These are phyloP conservation scores for Rhynchotus rufescens DNA, from an alignment of 2,797 vertebrate genomes.

Conservation along the genomic window DNA sequence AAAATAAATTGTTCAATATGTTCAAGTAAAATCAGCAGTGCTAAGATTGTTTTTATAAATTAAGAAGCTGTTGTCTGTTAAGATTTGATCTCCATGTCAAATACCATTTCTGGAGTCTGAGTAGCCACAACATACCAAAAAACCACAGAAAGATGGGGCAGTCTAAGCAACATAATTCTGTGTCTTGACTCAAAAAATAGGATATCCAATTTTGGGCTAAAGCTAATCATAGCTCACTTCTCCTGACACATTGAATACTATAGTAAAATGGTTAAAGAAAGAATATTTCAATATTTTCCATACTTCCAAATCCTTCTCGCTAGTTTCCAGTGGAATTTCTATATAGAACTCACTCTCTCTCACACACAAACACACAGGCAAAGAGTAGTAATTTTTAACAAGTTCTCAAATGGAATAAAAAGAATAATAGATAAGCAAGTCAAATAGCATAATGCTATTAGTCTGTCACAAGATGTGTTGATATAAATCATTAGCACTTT, in stretches of 20 bases:
- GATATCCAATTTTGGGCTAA: not conserved
- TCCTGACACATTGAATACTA: not conserved
- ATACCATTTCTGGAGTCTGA: not conserved
- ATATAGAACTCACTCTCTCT: not conserved
- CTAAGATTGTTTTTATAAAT: not conserved
- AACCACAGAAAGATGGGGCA: not conserved
- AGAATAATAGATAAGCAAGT: conserved; percentile 56
- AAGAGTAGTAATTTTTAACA: not conserved
- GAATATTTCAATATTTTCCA: not conserved
- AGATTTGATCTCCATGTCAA: not conserved
- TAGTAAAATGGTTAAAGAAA: not conserved
- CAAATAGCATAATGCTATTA: not conserved
- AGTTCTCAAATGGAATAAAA: conserved; percentile 52
- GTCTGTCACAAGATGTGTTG: not conserved
- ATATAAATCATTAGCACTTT: conserved; percentile 40
- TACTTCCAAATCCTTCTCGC: not conserved
- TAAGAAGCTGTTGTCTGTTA: not conserved
- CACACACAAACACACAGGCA: not conserved
- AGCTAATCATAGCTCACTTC: not conserved
- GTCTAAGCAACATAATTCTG: not conserved
- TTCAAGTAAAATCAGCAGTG: not conserved
- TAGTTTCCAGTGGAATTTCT: not conserved
- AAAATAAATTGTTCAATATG: not conserved
- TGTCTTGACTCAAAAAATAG: not conserved
- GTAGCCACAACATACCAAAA: not conserved